These are phyloP conservation scores for Elaphurus davidianus DNA, from an alignment of 2,113 vertebrate species.

Conservation along the genomic window DNA sequence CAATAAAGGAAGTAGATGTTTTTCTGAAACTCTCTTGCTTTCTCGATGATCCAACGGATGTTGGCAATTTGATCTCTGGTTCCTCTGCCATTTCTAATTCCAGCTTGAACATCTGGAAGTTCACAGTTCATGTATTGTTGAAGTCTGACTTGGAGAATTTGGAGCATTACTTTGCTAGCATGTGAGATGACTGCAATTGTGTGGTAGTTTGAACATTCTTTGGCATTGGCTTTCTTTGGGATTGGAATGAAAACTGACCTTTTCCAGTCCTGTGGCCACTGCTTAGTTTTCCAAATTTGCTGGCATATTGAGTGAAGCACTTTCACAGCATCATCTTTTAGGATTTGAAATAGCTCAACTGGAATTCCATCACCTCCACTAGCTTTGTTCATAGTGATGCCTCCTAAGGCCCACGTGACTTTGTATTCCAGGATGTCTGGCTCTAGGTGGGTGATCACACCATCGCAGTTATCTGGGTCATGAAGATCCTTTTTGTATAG, in stretches of 20 bases:
- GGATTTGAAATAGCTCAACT: not conserved
- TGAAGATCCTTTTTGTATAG: not conserved
- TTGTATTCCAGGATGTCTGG: not conserved
- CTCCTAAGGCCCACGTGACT: not conserved
- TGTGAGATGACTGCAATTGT: not conserved
- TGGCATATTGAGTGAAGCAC: no score
- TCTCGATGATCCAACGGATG: not conserved
- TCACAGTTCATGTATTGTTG: not conserved
- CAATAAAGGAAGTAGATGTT: not conserved
- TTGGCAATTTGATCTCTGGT: not conserved
- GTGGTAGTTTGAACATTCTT: not conserved
- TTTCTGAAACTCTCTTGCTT: not conserved
- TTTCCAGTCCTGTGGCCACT: no score
- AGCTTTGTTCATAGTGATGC: not conserved
- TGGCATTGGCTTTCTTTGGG: not conserved
- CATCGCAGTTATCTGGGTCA: rapidly evolving
- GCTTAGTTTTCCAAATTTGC: no score
- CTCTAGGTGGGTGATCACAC: not conserved
- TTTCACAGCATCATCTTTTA: no score
- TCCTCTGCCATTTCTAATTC: not conserved
- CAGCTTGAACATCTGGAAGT: not conserved
- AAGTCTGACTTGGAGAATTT: not conserved
- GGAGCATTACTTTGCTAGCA: not conserved
- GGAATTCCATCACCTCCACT: not conserved
- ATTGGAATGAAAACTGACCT: not conserved